Conservation (phyloP, 2,113 vertebrate genomes). For the Polypterus senegalus region DNA sequence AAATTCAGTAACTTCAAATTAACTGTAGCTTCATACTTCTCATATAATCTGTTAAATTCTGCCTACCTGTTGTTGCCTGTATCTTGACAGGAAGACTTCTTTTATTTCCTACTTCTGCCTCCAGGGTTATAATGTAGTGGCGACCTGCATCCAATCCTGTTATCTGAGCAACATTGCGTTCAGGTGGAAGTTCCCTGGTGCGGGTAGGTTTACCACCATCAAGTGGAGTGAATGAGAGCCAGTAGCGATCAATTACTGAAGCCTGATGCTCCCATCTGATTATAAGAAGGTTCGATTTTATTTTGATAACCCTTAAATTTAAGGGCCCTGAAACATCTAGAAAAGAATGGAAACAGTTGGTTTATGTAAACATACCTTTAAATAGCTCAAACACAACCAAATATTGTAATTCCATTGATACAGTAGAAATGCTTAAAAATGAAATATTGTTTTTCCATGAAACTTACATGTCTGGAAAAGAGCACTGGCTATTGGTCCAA, state of each 20-base stretch:
- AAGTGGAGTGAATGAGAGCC: constrained; percentile 29
- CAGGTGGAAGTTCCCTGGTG: constrained; percentile 28
- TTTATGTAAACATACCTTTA: too few relatives aligned
- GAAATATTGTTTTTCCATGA: too few relatives aligned
- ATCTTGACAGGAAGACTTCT: constrained; percentile 36
- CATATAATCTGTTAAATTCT: too few relatives aligned
- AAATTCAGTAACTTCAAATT: not conserved
- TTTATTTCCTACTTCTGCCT: constrained; percentile 36
- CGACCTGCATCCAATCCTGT: constrained; percentile 36
- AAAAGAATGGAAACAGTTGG: too few relatives aligned
- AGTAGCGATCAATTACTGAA: constrained; percentile 48
- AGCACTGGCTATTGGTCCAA: constrained; percentile 29
- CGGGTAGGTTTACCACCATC: constrained; percentile 9
- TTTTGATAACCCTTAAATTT: constrained; percentile 46
- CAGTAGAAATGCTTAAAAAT: too few relatives aligned
- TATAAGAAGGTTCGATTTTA: constrained; percentile 34
- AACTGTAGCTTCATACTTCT: not conserved
- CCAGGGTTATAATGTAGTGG: constrained; percentile 42
- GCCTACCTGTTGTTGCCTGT: constrained; percentile 50
- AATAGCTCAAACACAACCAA: too few relatives aligned
- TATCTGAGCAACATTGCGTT: constrained; percentile 40
- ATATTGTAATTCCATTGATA: too few relatives aligned
- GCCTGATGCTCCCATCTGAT: constrained; percentile 51
- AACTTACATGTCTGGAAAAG: constrained; percentile 49
- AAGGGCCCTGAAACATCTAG: constrained; percentile 30